Evolutionary conservation across 2,888 invertebrate genomes (phyloP), one percentile per base, ranked within the genome.

Genomic region (Pollenia angustigena): DNA sequence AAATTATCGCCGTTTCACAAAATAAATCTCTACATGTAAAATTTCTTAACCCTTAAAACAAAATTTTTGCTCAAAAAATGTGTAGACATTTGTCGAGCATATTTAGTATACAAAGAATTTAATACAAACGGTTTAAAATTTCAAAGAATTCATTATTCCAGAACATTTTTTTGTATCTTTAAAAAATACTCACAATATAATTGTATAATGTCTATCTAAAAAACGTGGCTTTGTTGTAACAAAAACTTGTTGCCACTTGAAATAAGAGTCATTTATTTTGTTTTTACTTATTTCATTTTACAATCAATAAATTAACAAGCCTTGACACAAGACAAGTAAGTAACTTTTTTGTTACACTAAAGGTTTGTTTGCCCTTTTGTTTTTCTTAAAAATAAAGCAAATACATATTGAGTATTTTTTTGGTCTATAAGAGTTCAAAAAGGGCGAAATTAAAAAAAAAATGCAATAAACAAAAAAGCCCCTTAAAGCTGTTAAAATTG

Each of bases 401-500:
- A 58, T 50, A 62, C 23, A 58, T 32, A 60, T 79, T 68, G 58
- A 64, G 62, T 23, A 18, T 42, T 56, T 56, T 46, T 40, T 69
- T 23, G 11, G n/a, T 71, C 44, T 23, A 23, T 23, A 9, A 62
- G 44, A 62, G 32, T 12, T 40, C 9, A 42, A 62, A 7, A 18
- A 50, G n/a, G 23, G 18, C 16, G 60, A 1, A 60, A 18, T 44
- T 18, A 76, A 60, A 52, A 58, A 48, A 32, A 40, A 48, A 44
- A 32, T 14, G 16, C 7, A 42, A 23, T 11, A 50, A 68, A 60
- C 44, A 74, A 69, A 80, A 52, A 18, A 11, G 54, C 84, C 62
- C n/a, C 64, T 74, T 81, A 78, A 78, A 78, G 83, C 83, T 81
- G 81, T 72, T 71, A 60, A 85, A 85, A 88, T 88, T 85, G 83